Base-by-base conservation (phyloP, 2,888 invertebrate species). In the Papilio elwesi region DNA sequence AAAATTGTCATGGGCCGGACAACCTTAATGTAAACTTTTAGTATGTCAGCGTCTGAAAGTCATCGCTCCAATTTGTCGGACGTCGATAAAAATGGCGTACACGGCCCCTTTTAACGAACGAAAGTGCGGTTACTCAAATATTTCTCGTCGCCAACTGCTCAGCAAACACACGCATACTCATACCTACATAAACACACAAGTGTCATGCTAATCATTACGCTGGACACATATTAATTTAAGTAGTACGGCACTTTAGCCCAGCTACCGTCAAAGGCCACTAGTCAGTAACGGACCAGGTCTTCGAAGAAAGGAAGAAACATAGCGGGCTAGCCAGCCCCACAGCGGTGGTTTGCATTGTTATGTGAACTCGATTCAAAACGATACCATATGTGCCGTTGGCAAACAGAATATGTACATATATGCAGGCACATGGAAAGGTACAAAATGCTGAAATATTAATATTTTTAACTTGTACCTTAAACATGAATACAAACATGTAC, bases 171-270 rank as follows among this genome's bases (percentile, higher is more conserved):
- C 80, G 83, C 83, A 83, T 85, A 68, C 68, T 43, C 7, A 62
- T 26, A 82, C 84, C 83, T 82, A 87, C 91, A 90, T 91, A 90
- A 91, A 92, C 91, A 90, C 91, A 91, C 89, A 90, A 91, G 92
- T 91, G 90, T 76, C 83, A 90, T 90, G 91, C 89, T 91, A 90
- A 90, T 90, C 82, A 88, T 86, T 88, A 90, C 90, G 89, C 85
- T 81, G 82, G 85, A 85, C 88, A 89, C 91, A 91, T 92, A 91
- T 90, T 90, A 89, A 91, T 91, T 90, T 87, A 79, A 85, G 84
- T 87, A 85, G 84, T 87, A 90, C 88, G 90, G 89, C 87, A 89
- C 86, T 89, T 88, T 85, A 81, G 83, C 83, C 83, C 81, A 79
- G 82, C 83, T 78, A 82, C 80, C 80, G 82, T 84, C 86, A 84